Base-by-base conservation (phyloP, 2,113 vertebrate genomes). In the Poicephalus meyeri region DNA sequence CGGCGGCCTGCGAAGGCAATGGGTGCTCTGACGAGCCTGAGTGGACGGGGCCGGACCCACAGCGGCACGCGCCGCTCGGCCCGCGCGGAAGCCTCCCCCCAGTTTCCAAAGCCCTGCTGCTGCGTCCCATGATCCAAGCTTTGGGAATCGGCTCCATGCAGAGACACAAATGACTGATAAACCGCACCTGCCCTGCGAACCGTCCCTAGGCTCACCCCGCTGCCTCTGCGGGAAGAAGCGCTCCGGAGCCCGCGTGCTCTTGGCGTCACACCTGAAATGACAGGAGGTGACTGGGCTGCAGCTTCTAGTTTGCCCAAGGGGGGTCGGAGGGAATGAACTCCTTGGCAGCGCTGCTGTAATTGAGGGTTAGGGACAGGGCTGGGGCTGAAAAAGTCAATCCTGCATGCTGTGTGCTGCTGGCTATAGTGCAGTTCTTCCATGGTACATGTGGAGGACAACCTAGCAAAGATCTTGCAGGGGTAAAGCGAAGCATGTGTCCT, bases 381-480 rank as follows among this genome's bases (percentile, higher is more conserved):
- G 17, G 7, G 37, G 37, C 42, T 84, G 44, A 46, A 58, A 42
- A 66, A 26, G 16, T 49, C 80, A 31, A 8, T 41, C 29, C 23
- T 50, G 37, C 20, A 2, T 21, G 11, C 76, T 5, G 35, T 42
- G 42, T 26, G 26, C 60, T 41, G 41, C 50, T 49, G 55, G 41
- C 28, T 61, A 26, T 15, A 5, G 8, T 52, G 41, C 83, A 56
- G 50, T 16, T 78, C 42, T 76, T 58, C 28, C n/a, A 6, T 3
- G 3, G 33, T 26, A 44, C 0, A 0, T 16, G 2, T 0, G 2
- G 42, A 74, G 61, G 61, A 46, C 26, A 76, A 12, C 7, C 13
- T 18, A 42, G 55, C 20, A 80, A 50, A 78, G 55, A 55, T 35
- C 33, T 47, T 21, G 16, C 28, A 60, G n/a, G 50, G 66, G 20